phyloP scores from a whole-genome alignment of 2,888 invertebrate genomes.

The Cecidostiba fungosa region DNA sequence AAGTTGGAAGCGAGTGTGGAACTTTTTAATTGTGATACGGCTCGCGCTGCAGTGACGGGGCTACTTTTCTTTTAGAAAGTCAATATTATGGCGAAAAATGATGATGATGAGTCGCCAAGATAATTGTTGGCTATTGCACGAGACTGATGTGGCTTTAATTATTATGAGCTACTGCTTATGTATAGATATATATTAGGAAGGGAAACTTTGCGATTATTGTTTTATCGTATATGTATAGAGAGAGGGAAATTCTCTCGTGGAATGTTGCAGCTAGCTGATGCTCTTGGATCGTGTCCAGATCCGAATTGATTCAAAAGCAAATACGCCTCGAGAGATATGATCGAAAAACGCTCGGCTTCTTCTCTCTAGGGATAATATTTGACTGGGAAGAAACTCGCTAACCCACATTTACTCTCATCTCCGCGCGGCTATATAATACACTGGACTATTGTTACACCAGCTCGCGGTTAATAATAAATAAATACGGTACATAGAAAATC shows the following conservation, averaged over 20 bases:
- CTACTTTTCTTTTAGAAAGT: constrained; percentile 51
- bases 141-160: not conserved
- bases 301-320: constrained; percentile 3
- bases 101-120: not conserved
- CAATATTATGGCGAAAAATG: constrained; percentile 2
- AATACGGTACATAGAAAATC: not conserved
- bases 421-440: too few relatives aligned
- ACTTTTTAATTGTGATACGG: constrained; percentile 46
- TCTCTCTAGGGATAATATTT: not conserved
- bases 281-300: not conserved
- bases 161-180: not conserved
- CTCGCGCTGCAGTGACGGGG: not conserved
- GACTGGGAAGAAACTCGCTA: not conserved
- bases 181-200: not conserved
- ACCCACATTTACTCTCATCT: not conserved
- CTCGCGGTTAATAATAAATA: not conserved
- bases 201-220: not conserved
- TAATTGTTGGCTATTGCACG: not conserved
- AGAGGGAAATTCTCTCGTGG: not conserved
- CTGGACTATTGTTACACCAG: too few relatives aligned
- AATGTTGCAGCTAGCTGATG: not conserved
- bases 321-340: constrained; percentile 7
- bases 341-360: not conserved
- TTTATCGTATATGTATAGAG: not conserved
- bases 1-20: constrained; percentile 29